Evolutionary conservation across 2,113 vertebrate species (phyloP).

Genomic region (Limnothrissa miodon): DNA sequence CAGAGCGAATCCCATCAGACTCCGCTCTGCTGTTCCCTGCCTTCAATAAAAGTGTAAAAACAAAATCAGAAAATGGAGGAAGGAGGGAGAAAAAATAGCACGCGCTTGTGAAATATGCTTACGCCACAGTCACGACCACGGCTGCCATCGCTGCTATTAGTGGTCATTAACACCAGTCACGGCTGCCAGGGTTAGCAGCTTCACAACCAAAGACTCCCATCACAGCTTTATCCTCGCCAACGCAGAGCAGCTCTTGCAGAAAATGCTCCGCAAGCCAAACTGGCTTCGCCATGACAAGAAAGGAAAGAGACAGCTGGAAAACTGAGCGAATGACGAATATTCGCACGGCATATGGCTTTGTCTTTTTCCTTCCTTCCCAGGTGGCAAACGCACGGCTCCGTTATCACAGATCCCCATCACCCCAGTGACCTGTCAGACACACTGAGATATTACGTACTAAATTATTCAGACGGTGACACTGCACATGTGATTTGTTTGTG

Average conservation of each 20-base stretch:
- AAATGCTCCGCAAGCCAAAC: background rate
- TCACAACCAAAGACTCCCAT: background rate
- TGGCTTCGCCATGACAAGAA: background rate
- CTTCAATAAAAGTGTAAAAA: background rate
- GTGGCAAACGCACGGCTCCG: constrained; percentile 4
- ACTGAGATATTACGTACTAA: constrained; percentile 40
- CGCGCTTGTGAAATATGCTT: constrained; percentile 22
- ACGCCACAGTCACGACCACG: background rate
- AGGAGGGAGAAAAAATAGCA: background rate
- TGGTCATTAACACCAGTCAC: background rate
- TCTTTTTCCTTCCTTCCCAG: background rate
- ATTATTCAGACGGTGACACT: constrained; percentile 44
- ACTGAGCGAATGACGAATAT: background rate
- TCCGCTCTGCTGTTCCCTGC: constrained; percentile 16
- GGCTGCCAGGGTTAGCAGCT: constrained; percentile 16
- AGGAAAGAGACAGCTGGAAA: background rate
- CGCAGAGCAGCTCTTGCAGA: background rate
- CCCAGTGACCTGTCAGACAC: constrained; percentile 31
- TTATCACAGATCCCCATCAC: constrained; percentile 30
- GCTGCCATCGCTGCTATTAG: constrained; percentile 13
- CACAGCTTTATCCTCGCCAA: background rate
- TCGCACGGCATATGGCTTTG: background rate
- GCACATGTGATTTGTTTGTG: constrained; percentile 42
- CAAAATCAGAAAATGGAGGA: background rate
- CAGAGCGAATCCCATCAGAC: constrained; percentile 21